Evolutionary conservation across 2,113 vertebrate genomes (phyloP).

Genomic region (Aythya baeri): DNA sequence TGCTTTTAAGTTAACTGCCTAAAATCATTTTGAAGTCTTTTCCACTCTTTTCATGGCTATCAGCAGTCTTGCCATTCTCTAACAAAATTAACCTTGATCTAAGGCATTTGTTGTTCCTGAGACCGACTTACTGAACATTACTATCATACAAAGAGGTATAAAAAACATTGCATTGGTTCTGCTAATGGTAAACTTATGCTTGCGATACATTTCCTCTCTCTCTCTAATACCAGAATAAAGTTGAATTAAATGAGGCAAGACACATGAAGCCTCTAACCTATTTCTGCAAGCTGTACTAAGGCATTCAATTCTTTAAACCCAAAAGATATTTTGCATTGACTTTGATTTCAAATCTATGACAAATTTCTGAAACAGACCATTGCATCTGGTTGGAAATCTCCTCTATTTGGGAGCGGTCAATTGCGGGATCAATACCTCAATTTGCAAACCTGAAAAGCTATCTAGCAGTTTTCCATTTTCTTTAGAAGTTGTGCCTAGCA

Average conservation of each 20-base stretch:
- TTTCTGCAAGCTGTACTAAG: neutral
- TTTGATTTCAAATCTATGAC: neutral
- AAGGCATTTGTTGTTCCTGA: neutral
- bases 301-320: neutral
- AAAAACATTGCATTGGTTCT: neutral
- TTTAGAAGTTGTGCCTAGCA: neutral
- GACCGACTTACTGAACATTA: neutral
- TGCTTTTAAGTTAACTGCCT: neutral
- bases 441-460: neutral
- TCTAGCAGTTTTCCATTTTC: neutral
- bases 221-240: neutral
- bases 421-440: neutral
- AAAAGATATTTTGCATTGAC: neutral
- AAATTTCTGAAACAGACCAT: neutral
- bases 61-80: neutral
- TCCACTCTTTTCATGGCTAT: neutral
- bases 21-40: neutral
- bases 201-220: neutral
- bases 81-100: conserved; percentile 12
- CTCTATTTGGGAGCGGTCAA: neutral
- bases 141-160: neutral
- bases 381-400: neutral
- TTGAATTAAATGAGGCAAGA: conserved; percentile 8
- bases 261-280: neutral
- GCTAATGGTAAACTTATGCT: neutral